Evolutionary conservation across 2,797 vertebrate genomes (phyloP).

Genomic region (Forpus xanthops): DNA sequence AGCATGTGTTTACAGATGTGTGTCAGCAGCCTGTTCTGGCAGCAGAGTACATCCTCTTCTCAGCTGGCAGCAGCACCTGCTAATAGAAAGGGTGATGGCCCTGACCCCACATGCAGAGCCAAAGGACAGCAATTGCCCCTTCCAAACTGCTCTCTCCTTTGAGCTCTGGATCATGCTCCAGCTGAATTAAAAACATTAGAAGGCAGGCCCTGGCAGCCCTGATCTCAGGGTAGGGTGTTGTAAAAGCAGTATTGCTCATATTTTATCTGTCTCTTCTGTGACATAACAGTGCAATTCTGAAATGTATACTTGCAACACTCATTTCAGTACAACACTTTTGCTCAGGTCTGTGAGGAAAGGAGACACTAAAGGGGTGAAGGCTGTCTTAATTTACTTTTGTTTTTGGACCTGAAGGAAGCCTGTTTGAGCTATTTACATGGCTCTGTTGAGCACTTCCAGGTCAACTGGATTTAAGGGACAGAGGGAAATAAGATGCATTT

Average conservation of each 20-base stretch:
- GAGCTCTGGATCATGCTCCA: not conserved
- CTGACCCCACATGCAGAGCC: fast-evolving
- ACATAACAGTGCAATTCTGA: not conserved
- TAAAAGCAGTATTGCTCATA: not conserved
- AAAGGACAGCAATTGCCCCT: not conserved
- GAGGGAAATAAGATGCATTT: not conserved
- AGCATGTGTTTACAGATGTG: not conserved
- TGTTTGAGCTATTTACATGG: not conserved
- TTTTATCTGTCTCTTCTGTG: not conserved
- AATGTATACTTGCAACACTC: not conserved
- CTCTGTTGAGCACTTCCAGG: not conserved
- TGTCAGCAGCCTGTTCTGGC: not conserved
- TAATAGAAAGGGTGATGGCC: not conserved
- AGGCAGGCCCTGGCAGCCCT: not conserved
- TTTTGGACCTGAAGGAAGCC: not conserved
- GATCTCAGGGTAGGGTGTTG: not conserved
- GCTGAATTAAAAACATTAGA: not conserved
- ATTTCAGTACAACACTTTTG: not conserved
- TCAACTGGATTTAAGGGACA: not conserved
- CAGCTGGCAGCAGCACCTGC: not conserved
- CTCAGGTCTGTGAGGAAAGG: not conserved
- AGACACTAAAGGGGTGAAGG: not conserved
- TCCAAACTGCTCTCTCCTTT: not conserved
- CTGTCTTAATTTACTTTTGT: not conserved
- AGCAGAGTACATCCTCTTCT: not conserved